phyloP scores from a whole-genome alignment of 2,797 vertebrate species.

The Hippoglossus hippoglossus region DNA sequence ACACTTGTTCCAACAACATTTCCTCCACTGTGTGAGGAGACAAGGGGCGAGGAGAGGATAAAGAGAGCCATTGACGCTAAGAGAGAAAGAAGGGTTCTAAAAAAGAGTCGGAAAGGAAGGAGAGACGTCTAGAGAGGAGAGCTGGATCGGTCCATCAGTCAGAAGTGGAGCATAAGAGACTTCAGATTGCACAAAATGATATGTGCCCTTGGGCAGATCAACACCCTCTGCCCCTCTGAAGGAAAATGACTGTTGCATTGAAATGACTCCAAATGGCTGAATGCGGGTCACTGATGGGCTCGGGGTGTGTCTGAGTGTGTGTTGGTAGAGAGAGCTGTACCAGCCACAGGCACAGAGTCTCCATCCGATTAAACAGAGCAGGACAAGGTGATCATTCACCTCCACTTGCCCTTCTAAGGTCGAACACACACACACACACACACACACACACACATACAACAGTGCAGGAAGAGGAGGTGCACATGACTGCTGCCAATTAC shows the following conservation, averaged over 20 bases:
- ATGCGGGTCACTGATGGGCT: constrained; percentile 41
- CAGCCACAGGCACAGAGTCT: constrained; percentile 57
- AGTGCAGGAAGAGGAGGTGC: background rate
- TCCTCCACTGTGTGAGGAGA: constrained; percentile 13
- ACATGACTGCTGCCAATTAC: constrained; percentile 3
- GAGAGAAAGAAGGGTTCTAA: background rate
- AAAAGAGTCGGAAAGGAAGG: background rate
- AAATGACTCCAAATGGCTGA: constrained; percentile 57
- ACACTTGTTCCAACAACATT: constrained; percentile 20
- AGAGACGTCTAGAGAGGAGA: constrained; percentile 16
- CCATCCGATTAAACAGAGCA: constrained; percentile 69
- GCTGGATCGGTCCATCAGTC: constrained; percentile 33
- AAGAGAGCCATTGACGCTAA: background rate
- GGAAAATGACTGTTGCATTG: constrained; percentile 43
- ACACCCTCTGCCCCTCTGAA: constrained; percentile 26
- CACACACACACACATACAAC: background rate
- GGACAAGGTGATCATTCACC: constrained; percentile 64
- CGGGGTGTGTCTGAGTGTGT: constrained; percentile 6
- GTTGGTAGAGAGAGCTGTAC: constrained; percentile 14
- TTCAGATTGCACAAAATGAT: constrained; percentile 34
- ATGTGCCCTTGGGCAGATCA: constrained; percentile 38
- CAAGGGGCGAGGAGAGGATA: constrained; percentile 11
- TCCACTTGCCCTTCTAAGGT: constrained; percentile 64
- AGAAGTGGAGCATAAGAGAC: constrained; percentile 34
- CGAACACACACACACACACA: constrained; percentile 1